These are phyloP conservation scores for Lates calcarifer DNA, from an alignment of 2,113 vertebrate species.

Conservation along the genomic window DNA sequence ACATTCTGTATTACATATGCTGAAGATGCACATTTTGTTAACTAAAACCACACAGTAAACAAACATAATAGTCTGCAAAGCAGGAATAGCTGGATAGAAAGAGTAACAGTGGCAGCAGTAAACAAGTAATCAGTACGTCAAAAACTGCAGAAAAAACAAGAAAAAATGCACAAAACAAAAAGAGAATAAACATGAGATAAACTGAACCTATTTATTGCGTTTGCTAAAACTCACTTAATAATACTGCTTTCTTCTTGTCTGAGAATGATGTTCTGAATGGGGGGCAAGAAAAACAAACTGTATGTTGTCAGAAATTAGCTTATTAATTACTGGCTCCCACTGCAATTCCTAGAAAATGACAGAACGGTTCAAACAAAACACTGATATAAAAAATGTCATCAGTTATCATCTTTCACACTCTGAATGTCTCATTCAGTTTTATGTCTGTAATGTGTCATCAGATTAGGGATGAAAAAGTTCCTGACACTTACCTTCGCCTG, in stretches of 20 bases:
- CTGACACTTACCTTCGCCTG: constrained; percentile 86
- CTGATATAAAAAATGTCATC: not conserved
- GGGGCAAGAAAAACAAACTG: not conserved
- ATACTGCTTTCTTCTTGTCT: not conserved
- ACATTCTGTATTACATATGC: not conserved
- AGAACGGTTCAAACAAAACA: too few relatives aligned
- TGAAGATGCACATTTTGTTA: not conserved
- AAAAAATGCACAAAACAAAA: not conserved
- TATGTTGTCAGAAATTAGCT: constrained; percentile 4
- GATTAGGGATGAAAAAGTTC: not conserved
- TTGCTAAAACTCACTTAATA: not conserved
- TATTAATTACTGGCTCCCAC: not conserved
- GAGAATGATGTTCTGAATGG: not conserved
- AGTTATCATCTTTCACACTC: not conserved
- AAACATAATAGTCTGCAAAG: not conserved
- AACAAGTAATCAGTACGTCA: not conserved
- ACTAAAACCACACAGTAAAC: not conserved
- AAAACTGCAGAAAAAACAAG: not conserved
- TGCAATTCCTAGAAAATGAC: not conserved
- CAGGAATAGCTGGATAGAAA: not conserved
- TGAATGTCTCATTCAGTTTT: too few relatives aligned
- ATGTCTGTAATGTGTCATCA: not conserved
- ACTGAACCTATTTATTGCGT: not conserved
- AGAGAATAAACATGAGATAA: not conserved
- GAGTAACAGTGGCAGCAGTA: not conserved